Base-by-base conservation (phyloP, 2,888 invertebrate species). In the Glaucopsyche alexis region DNA sequence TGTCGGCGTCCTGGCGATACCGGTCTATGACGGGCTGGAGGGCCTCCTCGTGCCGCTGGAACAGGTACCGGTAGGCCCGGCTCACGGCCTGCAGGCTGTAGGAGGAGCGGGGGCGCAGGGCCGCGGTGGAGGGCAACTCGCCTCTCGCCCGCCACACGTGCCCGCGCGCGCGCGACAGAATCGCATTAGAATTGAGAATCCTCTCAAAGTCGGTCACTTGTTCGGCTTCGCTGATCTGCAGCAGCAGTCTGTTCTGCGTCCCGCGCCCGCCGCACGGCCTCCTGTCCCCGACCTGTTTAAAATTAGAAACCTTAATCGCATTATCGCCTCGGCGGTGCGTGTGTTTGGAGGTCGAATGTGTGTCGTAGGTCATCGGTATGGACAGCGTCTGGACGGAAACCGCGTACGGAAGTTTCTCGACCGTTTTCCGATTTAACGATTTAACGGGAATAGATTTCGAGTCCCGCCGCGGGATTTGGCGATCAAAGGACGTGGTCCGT, bases 151-250 rank as follows among this genome's bases (percentile, higher is more conserved):
- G 87, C 92, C 91, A 92, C 88, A 90, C 89, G 83, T 89, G 88
- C 47, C 85, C 82, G 76, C 83, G 85, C 77, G 86, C 84, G 76
- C 88, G 87, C 80, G 86, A 87, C 89, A 87, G 89, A 90, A 92
- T 90, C 86, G 93, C 91, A 91, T 93, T 93, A 91, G 91, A 90
- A 87, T 90, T 90, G 85, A 94, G 94, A 94, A 94, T 94, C 94
- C 94, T 93, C 89, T 94, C 93, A 91, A 94, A 94, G 89, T 94
- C 94, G 50, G 88, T 87, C 85, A 94, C 93, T 93, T 94, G 90
- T 79, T 93, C 87, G 94, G 94, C 94, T 94, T 94, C 94, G 78
- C 93, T 91, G 86, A 94, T 94, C 86, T 93, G 91, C 83, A 89
- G 85, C 84, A 94, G 84, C 84, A 93, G 83, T 82, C 87, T 90